Percentiles rank a stretch among this genome's conserved stretches.
phyloP scores from a whole-genome alignment of 1,140 invertebrate genomes.

The Hesperophylax magnus region DNA sequence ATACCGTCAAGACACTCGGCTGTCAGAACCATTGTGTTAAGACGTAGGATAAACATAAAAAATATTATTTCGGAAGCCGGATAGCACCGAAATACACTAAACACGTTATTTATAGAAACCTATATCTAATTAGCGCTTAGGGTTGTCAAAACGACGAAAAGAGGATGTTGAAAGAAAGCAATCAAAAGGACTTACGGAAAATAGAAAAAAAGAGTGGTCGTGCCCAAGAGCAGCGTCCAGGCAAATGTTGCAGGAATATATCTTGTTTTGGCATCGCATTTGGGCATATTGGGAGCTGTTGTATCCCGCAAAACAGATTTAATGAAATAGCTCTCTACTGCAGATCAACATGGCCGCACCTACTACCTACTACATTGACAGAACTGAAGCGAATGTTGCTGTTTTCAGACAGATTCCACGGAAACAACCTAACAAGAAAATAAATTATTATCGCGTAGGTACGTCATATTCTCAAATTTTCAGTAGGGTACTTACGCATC shows the following conservation, averaged over 20 bases:
- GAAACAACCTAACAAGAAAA: conserved; percentile 1
- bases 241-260: conserved; percentile 97
- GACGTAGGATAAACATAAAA: conserved; percentile 30
- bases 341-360: conserved; percentile 78
- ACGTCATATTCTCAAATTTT: neutral
- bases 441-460: neutral
- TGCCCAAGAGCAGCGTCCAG: conserved; percentile 92
- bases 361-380: conserved; percentile 63
- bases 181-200: conserved; percentile 88
- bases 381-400: conserved; percentile 43
- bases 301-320: conserved; percentile 71
- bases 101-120: conserved; percentile 42
- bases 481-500: too few species aligned
- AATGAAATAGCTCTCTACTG: conserved; percentile 71
- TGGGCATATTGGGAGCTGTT: conserved; percentile 79
- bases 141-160: conserved; percentile 49
- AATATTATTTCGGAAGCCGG: conserved; percentile 26
- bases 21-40: conserved; percentile 14
- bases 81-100: conserved; percentile 40
- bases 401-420: conserved; percentile 20
- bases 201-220: conserved; percentile 95
- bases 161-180: conserved; percentile 44
- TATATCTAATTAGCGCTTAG: conserved; percentile 43
- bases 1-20: conserved; percentile 1
- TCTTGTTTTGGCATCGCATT: conserved; percentile 93